phyloP scores from a whole-genome alignment of 2,888 invertebrate species.

The Catocala sponsa region DNA sequence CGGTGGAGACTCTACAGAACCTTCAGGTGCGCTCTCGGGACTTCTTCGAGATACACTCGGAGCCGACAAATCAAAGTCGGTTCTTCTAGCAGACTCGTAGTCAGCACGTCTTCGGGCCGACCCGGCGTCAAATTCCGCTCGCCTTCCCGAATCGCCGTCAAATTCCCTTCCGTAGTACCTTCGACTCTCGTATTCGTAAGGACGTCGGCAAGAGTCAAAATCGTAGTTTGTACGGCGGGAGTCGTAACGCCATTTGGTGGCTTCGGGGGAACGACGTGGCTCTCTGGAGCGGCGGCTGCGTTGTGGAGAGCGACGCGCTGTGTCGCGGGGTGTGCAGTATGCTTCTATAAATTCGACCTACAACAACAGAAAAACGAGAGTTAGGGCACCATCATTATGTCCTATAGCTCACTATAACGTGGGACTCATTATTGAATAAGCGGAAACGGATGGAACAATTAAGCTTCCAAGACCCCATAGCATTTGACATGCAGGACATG shows the following conservation, averaged over 20 bases:
- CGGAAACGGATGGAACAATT: slow-evolving; percentile 30
- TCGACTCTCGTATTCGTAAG: slow-evolving; percentile 80
- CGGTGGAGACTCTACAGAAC: slow-evolving; percentile 81
- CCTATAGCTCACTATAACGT: not conserved
- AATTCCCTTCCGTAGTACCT: slow-evolving; percentile 72
- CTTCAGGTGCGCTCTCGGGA: slow-evolving; percentile 83
- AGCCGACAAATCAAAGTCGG: slow-evolving; percentile 82
- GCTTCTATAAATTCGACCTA: slow-evolving; percentile 92
- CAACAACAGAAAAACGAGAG: slow-evolving; percentile 67
- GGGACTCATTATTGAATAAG: not conserved
- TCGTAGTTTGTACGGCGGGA: slow-evolving; percentile 80
- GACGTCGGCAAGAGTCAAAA: slow-evolving; percentile 75
- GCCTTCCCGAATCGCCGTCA: slow-evolving; percentile 79
- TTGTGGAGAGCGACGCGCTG: slow-evolving; percentile 83
- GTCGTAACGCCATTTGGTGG: slow-evolving; percentile 83
- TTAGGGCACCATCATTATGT: slow-evolving; percentile 14
- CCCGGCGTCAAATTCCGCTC: slow-evolving; percentile 78
- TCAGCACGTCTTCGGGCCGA: slow-evolving; percentile 81
- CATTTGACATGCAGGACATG: slow-evolving; percentile 40
- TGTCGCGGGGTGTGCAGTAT: slow-evolving; percentile 92
- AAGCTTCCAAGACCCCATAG: slow-evolving; percentile 31
- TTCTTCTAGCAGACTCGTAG: slow-evolving; percentile 83
- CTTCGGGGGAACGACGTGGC: slow-evolving; percentile 79
- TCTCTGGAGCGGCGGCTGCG: slow-evolving; percentile 81
- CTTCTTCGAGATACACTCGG: slow-evolving; percentile 79